Evolutionary conservation across 2,888 invertebrate genomes (phyloP).

Genomic region (Fissipunctia ypsillon): DNA sequence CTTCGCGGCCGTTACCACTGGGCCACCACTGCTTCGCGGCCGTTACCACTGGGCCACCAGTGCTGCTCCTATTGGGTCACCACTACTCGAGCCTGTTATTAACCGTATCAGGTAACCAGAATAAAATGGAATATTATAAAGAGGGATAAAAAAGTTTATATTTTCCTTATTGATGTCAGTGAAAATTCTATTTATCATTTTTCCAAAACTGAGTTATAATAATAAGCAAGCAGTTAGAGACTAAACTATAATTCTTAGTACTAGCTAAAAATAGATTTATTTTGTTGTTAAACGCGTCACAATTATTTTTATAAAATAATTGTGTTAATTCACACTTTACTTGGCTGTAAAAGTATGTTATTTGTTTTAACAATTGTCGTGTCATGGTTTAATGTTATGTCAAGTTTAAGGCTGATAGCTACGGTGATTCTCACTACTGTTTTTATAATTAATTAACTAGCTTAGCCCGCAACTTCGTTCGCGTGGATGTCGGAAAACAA

Average conservation of each 20-base stretch:
- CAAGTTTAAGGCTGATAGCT: conserved; percentile 24
- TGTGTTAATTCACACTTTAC: conserved; percentile 19
- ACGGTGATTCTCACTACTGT: background rate
- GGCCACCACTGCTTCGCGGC: too few relatives aligned
- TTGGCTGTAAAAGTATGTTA: conserved; percentile 21
- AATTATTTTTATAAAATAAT: conserved; percentile 15
- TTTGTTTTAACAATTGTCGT: conserved; percentile 35
- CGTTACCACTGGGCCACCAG: too few relatives aligned
- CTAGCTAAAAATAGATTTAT: conserved; percentile 6
- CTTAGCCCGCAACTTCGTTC: too few relatives aligned
- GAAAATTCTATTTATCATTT: conserved; percentile 8
- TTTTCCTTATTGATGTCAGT: background rate
- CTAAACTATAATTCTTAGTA: background rate
- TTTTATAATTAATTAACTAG: background rate
- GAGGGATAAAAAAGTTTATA: background rate
- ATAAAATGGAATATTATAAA: too few relatives aligned
- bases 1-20: too few relatives aligned
- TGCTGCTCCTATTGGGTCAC: too few relatives aligned
- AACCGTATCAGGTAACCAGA: too few relatives aligned
- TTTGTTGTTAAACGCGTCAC: background rate
- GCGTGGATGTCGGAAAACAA: too few relatives aligned
- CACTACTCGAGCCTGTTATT: too few relatives aligned
- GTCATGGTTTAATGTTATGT: conserved; percentile 25
- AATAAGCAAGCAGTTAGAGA: conserved; percentile 15
- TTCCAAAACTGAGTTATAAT: background rate